phyloP scores from a whole-genome alignment of 30 jellyfish, hydroid and myxozoan genomes.

The Cassiopea andromeda region DNA sequence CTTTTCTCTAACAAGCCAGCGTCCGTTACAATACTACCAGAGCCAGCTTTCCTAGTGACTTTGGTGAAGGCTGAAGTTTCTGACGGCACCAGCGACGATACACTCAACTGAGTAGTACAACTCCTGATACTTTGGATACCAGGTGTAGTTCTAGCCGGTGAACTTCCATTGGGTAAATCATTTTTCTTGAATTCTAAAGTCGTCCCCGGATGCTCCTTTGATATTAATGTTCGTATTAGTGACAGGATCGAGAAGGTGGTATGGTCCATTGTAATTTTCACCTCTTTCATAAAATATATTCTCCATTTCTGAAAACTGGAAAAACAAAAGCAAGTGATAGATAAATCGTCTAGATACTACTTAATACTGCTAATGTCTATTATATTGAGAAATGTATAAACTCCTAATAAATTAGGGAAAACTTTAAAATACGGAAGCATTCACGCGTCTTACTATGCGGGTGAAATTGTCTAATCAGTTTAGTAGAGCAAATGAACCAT shows the following conservation, averaged over 20 bases:
- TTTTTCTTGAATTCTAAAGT: constrained; percentile 19
- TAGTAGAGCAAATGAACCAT: no score
- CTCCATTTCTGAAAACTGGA: constrained; percentile 68
- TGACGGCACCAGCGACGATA: constrained; percentile 32
- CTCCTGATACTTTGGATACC: not conserved
- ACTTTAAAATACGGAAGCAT: no score
- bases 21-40: not conserved
- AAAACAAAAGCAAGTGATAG: not conserved
- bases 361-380: no score
- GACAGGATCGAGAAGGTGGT: constrained; percentile 6
- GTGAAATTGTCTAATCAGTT: no score
- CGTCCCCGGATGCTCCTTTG: constrained; percentile 32
- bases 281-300: constrained; percentile 48
- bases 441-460: no score
- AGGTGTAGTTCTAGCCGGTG: not conserved
- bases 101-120: not conserved
- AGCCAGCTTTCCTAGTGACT: not conserved
- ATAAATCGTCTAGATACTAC: not conserved
- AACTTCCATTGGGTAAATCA: not conserved
- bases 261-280: constrained; percentile 29
- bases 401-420: no score
- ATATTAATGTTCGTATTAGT: constrained; percentile 28
- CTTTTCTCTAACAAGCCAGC: not conserved
- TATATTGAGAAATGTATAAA: no score
- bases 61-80: constrained; percentile 45